Percentiles rank a stretch among this genome's conserved stretches.
Conservation (phyloP, 92 coral and sea anemone species). For the Epizoanthus rinbou region DNA sequence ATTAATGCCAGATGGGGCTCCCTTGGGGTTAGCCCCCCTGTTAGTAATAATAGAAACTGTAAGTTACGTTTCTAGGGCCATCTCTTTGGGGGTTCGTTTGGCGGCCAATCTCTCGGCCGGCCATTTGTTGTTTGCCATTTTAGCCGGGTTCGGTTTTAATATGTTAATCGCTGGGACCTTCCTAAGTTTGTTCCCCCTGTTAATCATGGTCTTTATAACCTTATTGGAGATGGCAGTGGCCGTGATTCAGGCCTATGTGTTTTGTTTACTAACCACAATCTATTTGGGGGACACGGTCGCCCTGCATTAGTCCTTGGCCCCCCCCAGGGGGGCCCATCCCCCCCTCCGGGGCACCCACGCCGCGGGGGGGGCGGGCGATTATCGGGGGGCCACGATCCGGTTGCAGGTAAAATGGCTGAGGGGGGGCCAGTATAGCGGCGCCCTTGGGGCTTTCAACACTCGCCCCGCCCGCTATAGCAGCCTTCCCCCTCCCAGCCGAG, state of each 20-base stretch:
- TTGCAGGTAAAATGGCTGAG: slow-evolving; percentile 32
- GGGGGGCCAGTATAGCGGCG: slow-evolving; percentile 20
- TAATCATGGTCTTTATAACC: slow-evolving; percentile 85
- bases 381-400: slow-evolving; percentile 35
- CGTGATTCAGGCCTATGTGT: slow-evolving; percentile 85
- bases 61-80: slow-evolving; percentile 78
- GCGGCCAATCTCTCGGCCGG: slow-evolving; percentile 92
- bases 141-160: slow-evolving; percentile 83
- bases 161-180: slow-evolving; percentile 69
- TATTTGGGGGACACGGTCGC: slow-evolving; percentile 76
- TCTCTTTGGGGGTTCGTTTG: slow-evolving; percentile 87
- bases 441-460: too few species aligned
- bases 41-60: slow-evolving; percentile 80
- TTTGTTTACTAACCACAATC: slow-evolving; percentile 71
- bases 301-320: slow-evolving; percentile 48
- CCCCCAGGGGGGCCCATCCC: slow-evolving; percentile 12
- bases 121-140: slow-evolving; percentile 83
- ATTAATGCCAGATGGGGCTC: slow-evolving; percentile 88
- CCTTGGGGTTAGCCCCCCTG: slow-evolving; percentile 81
- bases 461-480: too few species aligned
- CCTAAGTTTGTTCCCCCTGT: slow-evolving; percentile 62
- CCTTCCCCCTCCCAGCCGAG: too few species aligned
- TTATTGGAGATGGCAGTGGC: slow-evolving; percentile 85
- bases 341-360: slow-evolving; percentile 5
- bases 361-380: slow-evolving; percentile 31